Conservation (phyloP, 2,888 invertebrate species). For the Lacanobia wlatinum region DNA sequence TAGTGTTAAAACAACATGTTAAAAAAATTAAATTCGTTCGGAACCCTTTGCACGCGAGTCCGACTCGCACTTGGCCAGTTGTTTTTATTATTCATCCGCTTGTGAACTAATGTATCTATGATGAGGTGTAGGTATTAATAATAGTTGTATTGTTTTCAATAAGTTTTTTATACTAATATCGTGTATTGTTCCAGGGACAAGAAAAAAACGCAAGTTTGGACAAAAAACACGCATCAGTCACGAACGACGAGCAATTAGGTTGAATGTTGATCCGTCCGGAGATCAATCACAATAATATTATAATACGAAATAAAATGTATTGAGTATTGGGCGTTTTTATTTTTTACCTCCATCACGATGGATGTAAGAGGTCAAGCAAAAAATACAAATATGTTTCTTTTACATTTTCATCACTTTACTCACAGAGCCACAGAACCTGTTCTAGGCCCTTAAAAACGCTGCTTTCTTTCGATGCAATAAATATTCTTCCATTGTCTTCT, state of each 20-base stretch:
- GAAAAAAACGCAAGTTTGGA: constrained; percentile 35
- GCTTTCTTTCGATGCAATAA: too few relatives aligned
- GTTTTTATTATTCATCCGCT: background rate
- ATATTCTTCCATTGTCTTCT: too few relatives aligned
- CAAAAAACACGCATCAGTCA: constrained; percentile 50
- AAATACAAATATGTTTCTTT: background rate
- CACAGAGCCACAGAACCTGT: background rate
- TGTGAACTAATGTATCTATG: background rate
- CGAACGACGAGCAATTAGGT: constrained; percentile 47
- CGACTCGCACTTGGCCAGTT: too few relatives aligned
- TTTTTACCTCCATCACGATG: constrained; percentile 28
- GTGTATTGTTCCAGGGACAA: constrained; percentile 55
- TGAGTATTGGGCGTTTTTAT: constrained; percentile 36
- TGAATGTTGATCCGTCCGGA: constrained; percentile 30
- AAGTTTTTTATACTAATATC: constrained; percentile 35
- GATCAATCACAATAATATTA: constrained; percentile 28
- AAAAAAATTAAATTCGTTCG: too few relatives aligned
- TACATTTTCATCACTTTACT: background rate
- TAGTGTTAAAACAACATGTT: too few relatives aligned
- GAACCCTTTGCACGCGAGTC: too few relatives aligned
- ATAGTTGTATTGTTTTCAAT: constrained; percentile 32
- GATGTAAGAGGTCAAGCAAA: constrained; percentile 30
- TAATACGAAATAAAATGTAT: constrained; percentile 36
- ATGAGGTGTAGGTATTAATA: background rate
- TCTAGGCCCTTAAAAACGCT: background rate